phyloP scores from a whole-genome alignment of 2,888 invertebrate species.

The Phyllotreta cruciferae region DNA sequence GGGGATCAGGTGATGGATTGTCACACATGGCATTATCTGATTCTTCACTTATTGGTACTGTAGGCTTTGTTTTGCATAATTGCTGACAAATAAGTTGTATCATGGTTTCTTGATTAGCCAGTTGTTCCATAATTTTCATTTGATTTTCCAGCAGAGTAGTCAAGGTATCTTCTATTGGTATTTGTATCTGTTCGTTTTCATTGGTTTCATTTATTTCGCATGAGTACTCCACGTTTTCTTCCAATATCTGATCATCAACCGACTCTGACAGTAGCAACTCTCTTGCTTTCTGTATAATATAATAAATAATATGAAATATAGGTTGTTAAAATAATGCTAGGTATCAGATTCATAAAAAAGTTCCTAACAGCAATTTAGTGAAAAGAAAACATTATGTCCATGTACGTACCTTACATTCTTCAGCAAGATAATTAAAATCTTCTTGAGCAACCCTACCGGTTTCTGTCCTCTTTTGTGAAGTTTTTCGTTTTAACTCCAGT shows the following conservation, averaged over 20 bases:
- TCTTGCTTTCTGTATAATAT: slow-evolving; percentile 2
- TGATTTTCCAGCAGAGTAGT: slow-evolving; percentile 26
- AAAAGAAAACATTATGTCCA: background rate
- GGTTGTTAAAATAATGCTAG: background rate
- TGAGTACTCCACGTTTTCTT: slow-evolving; percentile 1
- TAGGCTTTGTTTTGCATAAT: slow-evolving; percentile 1
- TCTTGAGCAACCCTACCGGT: slow-evolving; percentile 4
- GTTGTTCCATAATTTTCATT: slow-evolving; percentile 25
- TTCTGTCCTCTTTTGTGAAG: slow-evolving; percentile 11
- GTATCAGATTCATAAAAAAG: background rate
- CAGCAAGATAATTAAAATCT: slow-evolving; percentile 15
- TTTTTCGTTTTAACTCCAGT: background rate
- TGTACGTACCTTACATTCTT: slow-evolving; percentile 19
- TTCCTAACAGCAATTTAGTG: background rate
- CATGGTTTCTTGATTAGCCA: too few species aligned
- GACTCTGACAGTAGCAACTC: slow-evolving; percentile 1
- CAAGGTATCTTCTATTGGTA: slow-evolving; percentile 6
- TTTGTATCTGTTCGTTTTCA: too few species aligned
- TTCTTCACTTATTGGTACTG: background rate
- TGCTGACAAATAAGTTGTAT: slow-evolving; percentile 20
- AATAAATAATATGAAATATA: background rate
- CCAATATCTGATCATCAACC: background rate
- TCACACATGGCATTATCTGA: background rate
- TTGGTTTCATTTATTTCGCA: background rate
- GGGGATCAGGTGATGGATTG: slow-evolving; percentile 18